Percentiles rank a stretch among this genome's conserved stretches.
Evolutionary conservation across 2,797 vertebrate species (phyloP).

Genomic region (Alfaro cultratus): DNA sequence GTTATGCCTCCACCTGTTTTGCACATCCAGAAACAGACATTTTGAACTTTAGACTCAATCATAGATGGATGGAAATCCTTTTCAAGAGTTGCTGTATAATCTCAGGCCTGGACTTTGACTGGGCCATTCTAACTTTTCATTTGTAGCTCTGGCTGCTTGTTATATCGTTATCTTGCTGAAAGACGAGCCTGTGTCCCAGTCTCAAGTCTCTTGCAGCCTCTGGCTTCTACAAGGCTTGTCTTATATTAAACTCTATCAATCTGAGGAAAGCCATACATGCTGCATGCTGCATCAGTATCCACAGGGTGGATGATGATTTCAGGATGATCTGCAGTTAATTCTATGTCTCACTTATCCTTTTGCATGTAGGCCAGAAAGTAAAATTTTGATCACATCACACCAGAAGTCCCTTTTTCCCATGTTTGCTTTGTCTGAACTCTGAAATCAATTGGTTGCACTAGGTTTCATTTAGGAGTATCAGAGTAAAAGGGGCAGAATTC

Average conservation of each 20-base stretch:
- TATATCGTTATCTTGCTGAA: not conserved
- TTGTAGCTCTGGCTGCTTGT: not conserved
- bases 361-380: not conserved
- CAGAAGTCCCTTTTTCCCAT: not conserved
- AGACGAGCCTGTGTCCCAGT: not conserved
- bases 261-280: not conserved
- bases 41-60: not conserved
- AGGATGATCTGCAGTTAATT: not conserved
- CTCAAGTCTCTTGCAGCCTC: not conserved
- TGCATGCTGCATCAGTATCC: too few species aligned
- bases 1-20: not conserved
- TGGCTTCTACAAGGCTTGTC: not conserved
- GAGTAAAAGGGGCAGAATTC: not conserved
- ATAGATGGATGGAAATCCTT: not conserved
- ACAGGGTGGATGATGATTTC: not conserved
- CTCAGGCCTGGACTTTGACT: not conserved
- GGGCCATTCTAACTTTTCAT: not conserved
- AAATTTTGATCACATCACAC: not conserved
- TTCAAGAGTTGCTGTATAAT: not conserved
- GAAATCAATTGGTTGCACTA: not conserved
- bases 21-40: not conserved
- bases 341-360: not conserved
- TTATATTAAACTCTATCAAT: not conserved
- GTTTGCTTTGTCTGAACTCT: not conserved
- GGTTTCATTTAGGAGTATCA: not conserved